These are phyloP conservation scores for Helostoma temminkii DNA, from an alignment of 2,797 vertebrate species.

Conservation along the genomic window DNA sequence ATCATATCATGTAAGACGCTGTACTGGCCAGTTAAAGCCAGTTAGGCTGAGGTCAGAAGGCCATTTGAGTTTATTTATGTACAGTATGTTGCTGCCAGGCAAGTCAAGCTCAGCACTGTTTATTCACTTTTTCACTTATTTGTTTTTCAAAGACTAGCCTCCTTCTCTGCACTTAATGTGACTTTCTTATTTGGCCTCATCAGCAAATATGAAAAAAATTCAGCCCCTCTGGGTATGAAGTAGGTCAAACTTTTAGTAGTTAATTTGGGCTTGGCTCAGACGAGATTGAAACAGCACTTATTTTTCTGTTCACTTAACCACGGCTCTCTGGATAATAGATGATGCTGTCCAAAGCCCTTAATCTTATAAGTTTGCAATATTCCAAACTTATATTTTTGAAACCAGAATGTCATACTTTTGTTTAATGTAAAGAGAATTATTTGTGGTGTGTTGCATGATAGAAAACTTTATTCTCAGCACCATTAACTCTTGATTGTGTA, in stretches of 20 bases:
- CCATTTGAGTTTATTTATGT: constrained; percentile 43
- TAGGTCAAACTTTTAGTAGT: constrained; percentile 79
- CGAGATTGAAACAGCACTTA: constrained; percentile 68
- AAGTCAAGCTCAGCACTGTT: constrained; percentile 39
- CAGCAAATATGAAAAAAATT: constrained; percentile 77
- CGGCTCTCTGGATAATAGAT: constrained; percentile 63
- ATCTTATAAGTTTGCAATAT: constrained; percentile 59
- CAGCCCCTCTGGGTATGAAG: constrained; percentile 72
- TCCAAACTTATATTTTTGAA: constrained; percentile 29
- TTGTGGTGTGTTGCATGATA: constrained; percentile 35
- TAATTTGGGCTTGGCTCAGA: constrained; percentile 70
- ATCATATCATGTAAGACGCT: constrained; percentile 4
- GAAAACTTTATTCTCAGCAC: constrained; percentile 33
- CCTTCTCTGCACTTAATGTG: constrained; percentile 53
- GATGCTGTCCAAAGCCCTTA: constrained; percentile 59
- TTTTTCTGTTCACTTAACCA: constrained; percentile 69
- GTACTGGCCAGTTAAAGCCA: constrained; percentile 28
- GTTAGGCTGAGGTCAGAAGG: constrained; percentile 59
- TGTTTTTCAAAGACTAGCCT: constrained; percentile 76
- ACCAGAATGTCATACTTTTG: constrained; percentile 50
- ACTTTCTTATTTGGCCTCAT: constrained; percentile 80
- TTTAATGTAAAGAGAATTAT: constrained; percentile 62
- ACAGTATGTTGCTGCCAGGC: constrained; percentile 14
- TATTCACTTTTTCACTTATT: constrained; percentile 63
- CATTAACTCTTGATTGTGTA: constrained; percentile 53